Evolutionary conservation across 2,797 vertebrate genomes (phyloP), one percentile per base, ranked within the genome.

Genomic region (Hirundo rustica): DNA sequence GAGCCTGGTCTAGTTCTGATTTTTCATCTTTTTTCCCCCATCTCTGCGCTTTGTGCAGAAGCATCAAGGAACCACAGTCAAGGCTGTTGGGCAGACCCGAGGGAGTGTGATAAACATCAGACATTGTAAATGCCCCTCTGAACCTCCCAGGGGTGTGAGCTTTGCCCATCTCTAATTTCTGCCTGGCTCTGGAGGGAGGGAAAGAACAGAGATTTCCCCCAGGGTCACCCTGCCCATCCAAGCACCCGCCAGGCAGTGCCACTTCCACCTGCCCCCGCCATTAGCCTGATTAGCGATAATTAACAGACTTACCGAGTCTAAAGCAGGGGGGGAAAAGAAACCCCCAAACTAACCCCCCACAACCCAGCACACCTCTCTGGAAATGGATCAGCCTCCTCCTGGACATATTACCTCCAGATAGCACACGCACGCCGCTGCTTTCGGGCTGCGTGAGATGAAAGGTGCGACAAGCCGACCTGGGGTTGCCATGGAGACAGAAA

Each of bases 401-500:
- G 22, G 23, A 57, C 89, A 87, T 74, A 85, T 73, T 75, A 96
- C 92, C 88, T 79, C 38, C 84, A 91, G 89, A 93, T 96, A 96
- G 74, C 94, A 93, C 79, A 94, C 94, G 94, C 77, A 92, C 76
- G 55, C 85, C 88, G 94, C 88, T 91, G 77, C 75, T 92, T 22
- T 38, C 86, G 66, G 93, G 55, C 96, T 93, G 90, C 94, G 50
- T 45, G 67, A 92, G 96, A 97, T 91, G 72, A 87, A 97, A 98
- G 97, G 97, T 97, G 95, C 66, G 67, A 96, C 62, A 51, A 95
- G 97, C 96, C 77, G 86, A 97, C 97, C 97, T 96, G 95, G 65
- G 85, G 96, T 98, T 98, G 95, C 97, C 94, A 97, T 97, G 96
- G 97, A 81, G 94, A 98, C 88, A 77, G 64, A 76, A 97, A 97